A percentile compares a stretch with the other conserved stretches of the same genome.
Conservation (phyloP, 2,888 invertebrate genomes). For the Listrodromus nycthemerus region DNA sequence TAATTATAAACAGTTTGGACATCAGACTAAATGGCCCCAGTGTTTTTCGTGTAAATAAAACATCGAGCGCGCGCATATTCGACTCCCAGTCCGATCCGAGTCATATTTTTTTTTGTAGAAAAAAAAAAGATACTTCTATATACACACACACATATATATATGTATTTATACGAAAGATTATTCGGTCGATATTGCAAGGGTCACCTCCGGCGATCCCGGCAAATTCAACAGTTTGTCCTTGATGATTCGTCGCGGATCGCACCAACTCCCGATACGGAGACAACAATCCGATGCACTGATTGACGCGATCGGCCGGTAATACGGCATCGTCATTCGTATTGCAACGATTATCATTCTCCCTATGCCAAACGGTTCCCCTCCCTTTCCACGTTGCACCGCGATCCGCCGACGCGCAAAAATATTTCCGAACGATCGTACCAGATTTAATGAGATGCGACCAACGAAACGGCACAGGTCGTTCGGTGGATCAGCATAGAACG, state of each 20-base stretch:
- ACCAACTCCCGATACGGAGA: conserved; percentile 29
- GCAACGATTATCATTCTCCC: conserved; percentile 2
- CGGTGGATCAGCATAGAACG: background rate
- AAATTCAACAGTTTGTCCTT: conserved; percentile 63
- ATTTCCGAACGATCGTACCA: conserved; percentile 25
- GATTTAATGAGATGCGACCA: conserved; percentile 14
- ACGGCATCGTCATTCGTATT: conserved; percentile 22
- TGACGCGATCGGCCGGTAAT: conserved; percentile 54
- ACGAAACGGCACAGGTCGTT: conserved; percentile 7
- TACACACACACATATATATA: conserved; percentile 9
- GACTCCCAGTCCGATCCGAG: too few relatives aligned
- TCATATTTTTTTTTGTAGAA: too few relatives aligned
- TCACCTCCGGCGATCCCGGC: conserved; percentile 59
- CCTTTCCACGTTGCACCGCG: background rate
- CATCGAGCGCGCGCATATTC: too few relatives aligned
- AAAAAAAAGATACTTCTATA: too few relatives aligned
- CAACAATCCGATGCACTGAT: conserved; percentile 46
- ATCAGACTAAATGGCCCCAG: too few relatives aligned
- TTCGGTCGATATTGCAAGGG: conserved; percentile 56
- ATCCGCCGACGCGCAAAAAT: conserved; percentile 28
- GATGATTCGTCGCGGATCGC: conserved; percentile 55
- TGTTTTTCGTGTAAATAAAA: too few relatives aligned
- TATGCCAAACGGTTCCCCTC: background rate
- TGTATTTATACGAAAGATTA: conserved; percentile 38
- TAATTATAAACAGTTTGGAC: background rate